Evolutionary conservation across 2,888 invertebrate species (phyloP), one percentile per base, ranked within the genome.

Genomic region (Apocheima hispidaria): DNA sequence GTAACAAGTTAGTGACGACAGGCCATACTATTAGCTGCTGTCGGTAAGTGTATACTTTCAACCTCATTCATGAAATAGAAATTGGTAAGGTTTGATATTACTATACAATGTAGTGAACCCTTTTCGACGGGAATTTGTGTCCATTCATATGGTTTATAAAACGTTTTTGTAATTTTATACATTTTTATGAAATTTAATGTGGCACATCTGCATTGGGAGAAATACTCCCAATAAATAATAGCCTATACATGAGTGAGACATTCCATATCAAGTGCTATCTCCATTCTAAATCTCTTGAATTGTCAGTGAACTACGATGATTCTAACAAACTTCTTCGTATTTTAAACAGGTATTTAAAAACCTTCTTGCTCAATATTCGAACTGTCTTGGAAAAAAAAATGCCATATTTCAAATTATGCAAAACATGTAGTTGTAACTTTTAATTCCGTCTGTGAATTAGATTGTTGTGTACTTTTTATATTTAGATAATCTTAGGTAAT

Each of bases 131-230:
- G 70, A 83, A 74, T 84, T 78, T 72, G 72, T 83, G 81, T 90
- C 84, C 83, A 84, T 73, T 82, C 78, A 72, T 83, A 84, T 89
- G 79, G 81, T 89, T 90, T 90, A 83, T 79, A 86, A 81, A 85
- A 83, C 80, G 80, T 86, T 91, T 91, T 92, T 92, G 92, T 91
- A 92, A 90, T 92, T 92, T 92, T 92, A 91, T 92, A 92, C 88
- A 88, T 88, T 90, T 91, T 86, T 56, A 89, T 83, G 80, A 90
- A 91, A 88, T 89, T 88, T 70, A 74, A 85, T 83, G 88, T 90
- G 86, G 84, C 84, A 86, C 84, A 77, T 81, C 83, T 83, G 85
- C 83, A 85, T 82, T 81, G 81, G 84, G 82, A 83, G 79, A 76
- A 73, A 70, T 74, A 73, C 78, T 82, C 84, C 81, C 74, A 78